phyloP scores from a whole-genome alignment of 2,113 vertebrate species.

The Stegastes partitus region DNA sequence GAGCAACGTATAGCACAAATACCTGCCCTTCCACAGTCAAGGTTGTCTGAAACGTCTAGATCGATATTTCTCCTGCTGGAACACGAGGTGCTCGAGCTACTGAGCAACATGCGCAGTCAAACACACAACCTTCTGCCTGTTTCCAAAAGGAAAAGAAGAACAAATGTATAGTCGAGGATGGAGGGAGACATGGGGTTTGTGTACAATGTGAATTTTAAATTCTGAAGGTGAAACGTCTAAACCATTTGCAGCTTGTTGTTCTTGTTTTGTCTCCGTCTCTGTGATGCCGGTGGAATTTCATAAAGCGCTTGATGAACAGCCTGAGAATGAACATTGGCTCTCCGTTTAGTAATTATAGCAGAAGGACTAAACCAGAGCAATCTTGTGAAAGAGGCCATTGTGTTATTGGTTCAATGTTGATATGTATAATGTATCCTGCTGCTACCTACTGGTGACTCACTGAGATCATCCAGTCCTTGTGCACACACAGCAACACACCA shows the following conservation, averaged over 20 bases:
- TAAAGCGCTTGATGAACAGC: conserved; percentile 21
- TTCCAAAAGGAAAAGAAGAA: background rate
- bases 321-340: conserved; percentile 21
- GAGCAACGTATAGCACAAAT: conserved; percentile 15
- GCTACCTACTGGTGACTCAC: background rate
- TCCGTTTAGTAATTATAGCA: background rate
- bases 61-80: conserved; percentile 48
- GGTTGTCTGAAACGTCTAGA: conserved; percentile 34
- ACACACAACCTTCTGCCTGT: background rate
- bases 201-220: background rate
- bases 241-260: conserved; percentile 2
- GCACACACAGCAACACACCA: background rate
- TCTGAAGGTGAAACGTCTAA: conserved; percentile 4
- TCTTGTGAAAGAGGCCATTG: background rate
- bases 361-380: conserved; percentile 10
- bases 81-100: conserved; percentile 7
- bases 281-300: conserved; percentile 15
- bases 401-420: conserved; percentile 5
- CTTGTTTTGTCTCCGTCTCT: background rate
- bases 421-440: background rate
- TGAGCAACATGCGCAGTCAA: conserved; percentile 2
- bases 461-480: background rate
- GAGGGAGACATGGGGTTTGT: background rate
- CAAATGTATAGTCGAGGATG: conserved; percentile 13
- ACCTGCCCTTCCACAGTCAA: conserved; percentile 34